Percentiles rank a stretch among this genome's conserved stretches.
Evolutionary conservation across 2,113 vertebrate genomes (phyloP).

Genomic region (Rana temporaria): DNA sequence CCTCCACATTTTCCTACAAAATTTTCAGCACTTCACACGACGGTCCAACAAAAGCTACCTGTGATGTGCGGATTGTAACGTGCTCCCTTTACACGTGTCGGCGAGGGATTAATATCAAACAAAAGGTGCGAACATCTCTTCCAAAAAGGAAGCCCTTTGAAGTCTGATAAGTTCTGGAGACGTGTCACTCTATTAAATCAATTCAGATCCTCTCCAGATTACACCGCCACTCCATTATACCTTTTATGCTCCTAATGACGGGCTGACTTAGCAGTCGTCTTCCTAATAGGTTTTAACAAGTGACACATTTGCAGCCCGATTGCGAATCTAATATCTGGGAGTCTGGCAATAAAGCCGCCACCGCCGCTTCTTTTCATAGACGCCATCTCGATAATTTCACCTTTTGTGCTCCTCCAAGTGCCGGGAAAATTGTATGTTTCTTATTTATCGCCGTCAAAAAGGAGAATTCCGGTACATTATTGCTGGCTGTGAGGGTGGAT

Average conservation of each 20-base stretch:
- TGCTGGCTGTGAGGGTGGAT: neutral
- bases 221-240: neutral
- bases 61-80: neutral
- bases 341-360: neutral
- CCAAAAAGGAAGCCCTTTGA: neutral
- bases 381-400: neutral
- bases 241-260: conserved; percentile 11
- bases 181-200: conserved; percentile 27
- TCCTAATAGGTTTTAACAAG: conserved; percentile 43
- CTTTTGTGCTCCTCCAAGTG: conserved; percentile 5
- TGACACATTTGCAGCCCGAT: conserved; percentile 32
- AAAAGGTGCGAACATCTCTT: neutral
- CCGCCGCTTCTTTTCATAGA: no score
- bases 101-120: conserved; percentile 23
- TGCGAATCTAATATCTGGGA: neutral
- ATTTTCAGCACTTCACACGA: no score
- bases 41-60: neutral
- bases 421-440: neutral
- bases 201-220: conserved; percentile 19
- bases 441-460: neutral
- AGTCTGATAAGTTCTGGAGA: neutral
- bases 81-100: neutral
- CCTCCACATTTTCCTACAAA: no score
- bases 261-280: conserved; percentile 18
- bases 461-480: neutral